Evolutionary conservation across 2,113 vertebrate species (phyloP).

Genomic region (Corythaeola cristata): DNA sequence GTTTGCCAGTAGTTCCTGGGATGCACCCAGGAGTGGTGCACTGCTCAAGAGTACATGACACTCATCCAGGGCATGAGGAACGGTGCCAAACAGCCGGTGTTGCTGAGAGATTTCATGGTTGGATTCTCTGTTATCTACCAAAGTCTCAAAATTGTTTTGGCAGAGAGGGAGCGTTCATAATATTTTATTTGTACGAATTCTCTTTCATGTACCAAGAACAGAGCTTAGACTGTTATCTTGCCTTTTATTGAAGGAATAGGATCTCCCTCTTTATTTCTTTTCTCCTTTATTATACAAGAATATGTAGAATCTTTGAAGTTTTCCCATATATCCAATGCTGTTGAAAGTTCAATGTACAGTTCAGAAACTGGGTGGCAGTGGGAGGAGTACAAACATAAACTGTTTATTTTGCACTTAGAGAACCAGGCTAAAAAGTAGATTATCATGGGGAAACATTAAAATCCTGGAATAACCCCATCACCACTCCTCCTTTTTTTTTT

Average conservation of each 20-base stretch:
- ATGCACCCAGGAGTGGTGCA: background rate
- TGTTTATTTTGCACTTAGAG: background rate
- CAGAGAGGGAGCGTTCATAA: background rate
- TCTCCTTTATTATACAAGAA: background rate
- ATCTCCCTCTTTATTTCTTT: background rate
- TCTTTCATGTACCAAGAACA: background rate
- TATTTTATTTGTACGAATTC: background rate
- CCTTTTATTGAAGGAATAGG: background rate
- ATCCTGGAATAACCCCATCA: background rate
- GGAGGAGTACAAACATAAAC: background rate
- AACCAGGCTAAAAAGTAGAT: background rate
- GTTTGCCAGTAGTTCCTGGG: background rate
- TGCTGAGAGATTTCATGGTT: background rate
- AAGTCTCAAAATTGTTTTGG: background rate
- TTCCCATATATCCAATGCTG: background rate
- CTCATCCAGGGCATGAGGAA: background rate
- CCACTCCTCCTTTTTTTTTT: background rate
- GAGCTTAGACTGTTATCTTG: background rate
- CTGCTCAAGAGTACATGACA: background rate
- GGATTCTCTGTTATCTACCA: background rate
- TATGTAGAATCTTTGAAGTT: background rate
- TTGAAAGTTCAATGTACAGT: background rate
- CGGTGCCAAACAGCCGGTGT: accelerated
- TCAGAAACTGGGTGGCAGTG: background rate
- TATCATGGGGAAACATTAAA: background rate